These are phyloP conservation scores for Lepidostoma basale DNA, from an alignment of 1,140 invertebrate genomes.

Conservation along the genomic window DNA sequence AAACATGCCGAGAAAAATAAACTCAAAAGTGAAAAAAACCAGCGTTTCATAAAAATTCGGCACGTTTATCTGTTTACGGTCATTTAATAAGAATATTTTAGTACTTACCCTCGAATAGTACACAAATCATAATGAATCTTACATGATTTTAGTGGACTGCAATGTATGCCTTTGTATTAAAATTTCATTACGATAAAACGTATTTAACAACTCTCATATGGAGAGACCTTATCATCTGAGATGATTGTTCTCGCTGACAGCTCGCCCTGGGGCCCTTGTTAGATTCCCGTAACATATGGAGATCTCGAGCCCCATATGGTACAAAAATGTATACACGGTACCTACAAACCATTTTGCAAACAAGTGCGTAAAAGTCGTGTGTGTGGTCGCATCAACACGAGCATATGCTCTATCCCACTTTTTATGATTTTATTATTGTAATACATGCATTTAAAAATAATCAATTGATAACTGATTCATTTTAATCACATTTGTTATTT, in stretches of 20 bases:
- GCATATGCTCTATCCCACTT: too few relatives aligned
- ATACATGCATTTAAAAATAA: too few relatives aligned
- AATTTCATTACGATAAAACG: slow-evolving; percentile 43
- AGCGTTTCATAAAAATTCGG: too few relatives aligned
- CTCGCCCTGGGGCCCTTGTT: background rate
- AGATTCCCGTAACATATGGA: slow-evolving; percentile 14
- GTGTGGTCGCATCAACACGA: too few relatives aligned
- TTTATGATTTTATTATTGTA: too few relatives aligned
- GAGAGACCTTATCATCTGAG: slow-evolving; percentile 26
- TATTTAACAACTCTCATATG: slow-evolving; percentile 43
- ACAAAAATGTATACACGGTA: slow-evolving; percentile 42
- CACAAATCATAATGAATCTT: too few relatives aligned
- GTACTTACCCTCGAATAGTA: too few relatives aligned
- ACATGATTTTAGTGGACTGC: too few relatives aligned
- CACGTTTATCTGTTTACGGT: too few relatives aligned
- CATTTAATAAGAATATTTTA: too few relatives aligned
- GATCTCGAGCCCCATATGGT: slow-evolving; percentile 41
- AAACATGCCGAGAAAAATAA: too few relatives aligned
- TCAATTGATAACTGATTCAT: background rate
- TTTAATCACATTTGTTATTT: background rate
- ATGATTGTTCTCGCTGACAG: slow-evolving; percentile 24
- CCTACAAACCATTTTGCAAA: slow-evolving; percentile 1
- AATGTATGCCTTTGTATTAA: slow-evolving; percentile 42
- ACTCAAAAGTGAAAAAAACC: too few relatives aligned
- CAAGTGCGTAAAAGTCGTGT: background rate